Evolutionary conservation across 2,113 vertebrate species (phyloP).

Genomic region (Chionomys nivalis): DNA sequence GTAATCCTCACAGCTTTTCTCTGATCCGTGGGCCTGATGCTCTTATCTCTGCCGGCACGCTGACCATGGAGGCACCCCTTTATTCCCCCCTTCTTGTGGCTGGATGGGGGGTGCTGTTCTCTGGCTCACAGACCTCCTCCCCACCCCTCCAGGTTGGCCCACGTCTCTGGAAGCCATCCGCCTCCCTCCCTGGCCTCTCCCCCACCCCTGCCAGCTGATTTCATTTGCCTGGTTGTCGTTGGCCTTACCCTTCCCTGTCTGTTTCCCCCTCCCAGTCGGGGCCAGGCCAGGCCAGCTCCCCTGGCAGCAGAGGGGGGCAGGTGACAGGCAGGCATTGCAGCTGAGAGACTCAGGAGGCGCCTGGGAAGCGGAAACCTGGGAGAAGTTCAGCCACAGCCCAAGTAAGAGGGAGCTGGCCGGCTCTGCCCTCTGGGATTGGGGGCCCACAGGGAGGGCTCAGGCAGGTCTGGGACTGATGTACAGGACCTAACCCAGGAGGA

Average conservation of each 20-base stretch:
- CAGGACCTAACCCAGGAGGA: background rate
- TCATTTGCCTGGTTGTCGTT: conserved; percentile 85
- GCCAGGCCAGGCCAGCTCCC: conserved; percentile 74
- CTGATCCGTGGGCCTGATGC: conserved; percentile 75
- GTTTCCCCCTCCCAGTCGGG: background rate
- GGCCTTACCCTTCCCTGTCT: conserved; percentile 78
- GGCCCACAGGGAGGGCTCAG: background rate
- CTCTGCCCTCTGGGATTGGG: background rate
- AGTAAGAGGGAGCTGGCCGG: conserved; percentile 67
- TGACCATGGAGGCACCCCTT: background rate
- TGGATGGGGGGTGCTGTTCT: background rate
- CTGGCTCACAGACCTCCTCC: background rate
- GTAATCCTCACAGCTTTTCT: conserved; percentile 79
- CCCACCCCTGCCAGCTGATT: conserved; percentile 84
- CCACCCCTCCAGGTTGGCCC: background rate
- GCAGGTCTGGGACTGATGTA: background rate
- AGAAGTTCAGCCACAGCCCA: conserved; percentile 66
- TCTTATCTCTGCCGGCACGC: conserved; percentile 68
- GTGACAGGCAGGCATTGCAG: conserved; percentile 50
- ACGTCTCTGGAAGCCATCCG: background rate
- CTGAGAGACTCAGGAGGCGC: conserved; percentile 62
- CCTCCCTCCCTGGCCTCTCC: conserved; percentile 76
- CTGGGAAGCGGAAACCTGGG: conserved; percentile 50
- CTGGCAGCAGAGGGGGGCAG: conserved; percentile 69
- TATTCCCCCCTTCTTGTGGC: background rate